Percentiles rank a stretch among this genome's conserved stretches.
Conservation (phyloP, 2,113 vertebrate species). For the Otocyon megalotis region DNA sequence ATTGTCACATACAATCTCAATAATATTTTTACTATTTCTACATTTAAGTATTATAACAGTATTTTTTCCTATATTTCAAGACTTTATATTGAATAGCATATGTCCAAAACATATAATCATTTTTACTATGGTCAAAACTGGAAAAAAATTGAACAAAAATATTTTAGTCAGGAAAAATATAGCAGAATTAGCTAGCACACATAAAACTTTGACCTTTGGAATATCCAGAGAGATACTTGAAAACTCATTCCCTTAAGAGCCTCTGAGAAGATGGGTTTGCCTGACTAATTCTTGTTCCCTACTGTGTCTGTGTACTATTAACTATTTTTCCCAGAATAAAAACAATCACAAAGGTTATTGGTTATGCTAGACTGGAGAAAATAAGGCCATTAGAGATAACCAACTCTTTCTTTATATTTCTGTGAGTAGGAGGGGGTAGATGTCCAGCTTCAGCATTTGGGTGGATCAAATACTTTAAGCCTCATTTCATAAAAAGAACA, state of each 20-base stretch:
- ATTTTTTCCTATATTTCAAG: neutral
- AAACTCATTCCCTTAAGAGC: slow-evolving; percentile 3
- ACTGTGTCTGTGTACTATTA: slow-evolving; percentile 29
- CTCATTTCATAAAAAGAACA: slow-evolving; percentile 47
- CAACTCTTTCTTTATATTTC: slow-evolving; percentile 30
- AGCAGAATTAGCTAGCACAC: neutral
- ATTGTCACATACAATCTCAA: neutral
- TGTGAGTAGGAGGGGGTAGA: neutral
- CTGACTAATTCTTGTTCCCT: slow-evolving; percentile 10
- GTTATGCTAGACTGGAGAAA: slow-evolving; percentile 58
- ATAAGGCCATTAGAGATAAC: slow-evolving; percentile 57
- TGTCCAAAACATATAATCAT: neutral
- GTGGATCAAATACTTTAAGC: neutral
- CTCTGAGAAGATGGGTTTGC: slow-evolving; percentile 27
- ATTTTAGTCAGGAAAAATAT: neutral
- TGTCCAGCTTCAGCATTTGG: neutral
- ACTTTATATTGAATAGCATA: neutral
- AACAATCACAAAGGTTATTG: slow-evolving; percentile 31
- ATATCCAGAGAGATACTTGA: neutral
- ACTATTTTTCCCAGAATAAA: slow-evolving; percentile 53
- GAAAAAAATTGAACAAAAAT: neutral
- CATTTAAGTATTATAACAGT: neutral
- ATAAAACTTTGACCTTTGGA: neutral
- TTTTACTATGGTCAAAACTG: neutral
- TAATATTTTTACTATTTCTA: neutral